phyloP scores from a whole-genome alignment of 2,797 vertebrate genomes.

The Pelodytes ibericus region DNA sequence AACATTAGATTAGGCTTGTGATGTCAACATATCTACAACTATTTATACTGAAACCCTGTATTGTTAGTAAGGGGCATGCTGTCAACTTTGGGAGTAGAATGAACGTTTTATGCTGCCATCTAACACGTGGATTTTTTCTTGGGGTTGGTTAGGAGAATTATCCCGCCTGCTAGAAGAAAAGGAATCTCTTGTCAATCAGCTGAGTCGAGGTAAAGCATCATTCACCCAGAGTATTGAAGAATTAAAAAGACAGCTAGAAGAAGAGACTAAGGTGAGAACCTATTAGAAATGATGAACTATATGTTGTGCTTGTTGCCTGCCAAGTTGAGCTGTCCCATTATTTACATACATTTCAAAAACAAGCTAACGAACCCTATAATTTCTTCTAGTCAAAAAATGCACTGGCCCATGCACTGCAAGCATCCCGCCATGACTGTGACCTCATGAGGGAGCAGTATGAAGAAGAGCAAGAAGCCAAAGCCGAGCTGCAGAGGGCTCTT shows the following conservation, averaged over 20 bases:
- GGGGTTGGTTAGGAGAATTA: constrained; percentile 76
- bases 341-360: not conserved
- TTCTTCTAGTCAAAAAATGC: constrained; percentile 80
- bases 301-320: not conserved
- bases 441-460: constrained; percentile 91
- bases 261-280: constrained; percentile 85
- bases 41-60: not conserved
- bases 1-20: not conserved
- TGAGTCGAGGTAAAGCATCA: constrained; percentile 83
- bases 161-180: constrained; percentile 87
- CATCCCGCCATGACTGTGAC: constrained; percentile 86
- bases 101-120: not conserved
- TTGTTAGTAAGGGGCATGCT: not conserved
- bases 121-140: not conserved
- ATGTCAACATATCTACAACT: not conserved
- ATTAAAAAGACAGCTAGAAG: constrained; percentile 89
- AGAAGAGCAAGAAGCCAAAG: constrained; percentile 88
- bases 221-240: constrained; percentile 87
- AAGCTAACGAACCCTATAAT: not conserved
- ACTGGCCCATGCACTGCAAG: constrained; percentile 87
- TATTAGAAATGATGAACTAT: not conserved
- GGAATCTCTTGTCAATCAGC: constrained; percentile 86
- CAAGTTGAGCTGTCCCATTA: not conserved
- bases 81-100: not conserved
- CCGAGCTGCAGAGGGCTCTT: constrained; percentile 84